phyloP scores from a whole-genome alignment of 2,888 invertebrate species.

The Dryomyza anilis region DNA sequence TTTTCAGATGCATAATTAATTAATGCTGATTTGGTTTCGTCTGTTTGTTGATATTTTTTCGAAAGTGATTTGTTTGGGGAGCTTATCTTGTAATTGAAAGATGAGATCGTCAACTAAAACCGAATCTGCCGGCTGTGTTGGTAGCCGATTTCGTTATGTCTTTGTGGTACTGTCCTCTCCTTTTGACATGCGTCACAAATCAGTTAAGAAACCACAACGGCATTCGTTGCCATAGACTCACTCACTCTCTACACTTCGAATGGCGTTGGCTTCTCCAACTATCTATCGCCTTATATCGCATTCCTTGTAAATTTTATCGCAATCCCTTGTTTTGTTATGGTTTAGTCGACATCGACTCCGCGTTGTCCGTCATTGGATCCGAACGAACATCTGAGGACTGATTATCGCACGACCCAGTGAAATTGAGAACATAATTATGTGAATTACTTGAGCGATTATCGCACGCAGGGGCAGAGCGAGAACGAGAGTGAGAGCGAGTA shows the following conservation, averaged over 20 bases:
- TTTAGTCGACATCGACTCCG: background rate
- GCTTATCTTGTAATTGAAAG: conserved; percentile 58
- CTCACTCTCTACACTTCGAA: too few relatives aligned
- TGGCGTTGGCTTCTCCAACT: background rate
- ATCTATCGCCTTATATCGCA: too few relatives aligned
- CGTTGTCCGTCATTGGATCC: background rate
- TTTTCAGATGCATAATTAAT: conserved; percentile 57
- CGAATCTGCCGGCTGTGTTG: background rate
- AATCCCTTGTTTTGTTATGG: background rate
- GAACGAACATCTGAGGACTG: conserved; percentile 8
- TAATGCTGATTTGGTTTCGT: conserved; percentile 33
- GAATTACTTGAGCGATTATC: conserved; percentile 56
- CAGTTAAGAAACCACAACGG: background rate
- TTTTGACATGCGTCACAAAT: conserved; percentile 17
- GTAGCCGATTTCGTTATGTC: background rate
- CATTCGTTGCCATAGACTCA: background rate
- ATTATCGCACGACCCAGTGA: conserved; percentile 10
- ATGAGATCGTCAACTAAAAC: conserved; percentile 49
- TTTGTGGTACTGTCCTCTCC: background rate
- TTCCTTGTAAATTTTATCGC: conserved; percentile 10
- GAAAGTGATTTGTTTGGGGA: background rate
- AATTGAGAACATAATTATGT: conserved; percentile 60
- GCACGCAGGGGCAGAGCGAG: conserved; percentile 6
- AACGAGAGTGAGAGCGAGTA: background rate
- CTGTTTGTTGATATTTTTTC: background rate